phyloP scores from a whole-genome alignment of 1,140 invertebrate species.

The Schlechtendalia chinensis region DNA sequence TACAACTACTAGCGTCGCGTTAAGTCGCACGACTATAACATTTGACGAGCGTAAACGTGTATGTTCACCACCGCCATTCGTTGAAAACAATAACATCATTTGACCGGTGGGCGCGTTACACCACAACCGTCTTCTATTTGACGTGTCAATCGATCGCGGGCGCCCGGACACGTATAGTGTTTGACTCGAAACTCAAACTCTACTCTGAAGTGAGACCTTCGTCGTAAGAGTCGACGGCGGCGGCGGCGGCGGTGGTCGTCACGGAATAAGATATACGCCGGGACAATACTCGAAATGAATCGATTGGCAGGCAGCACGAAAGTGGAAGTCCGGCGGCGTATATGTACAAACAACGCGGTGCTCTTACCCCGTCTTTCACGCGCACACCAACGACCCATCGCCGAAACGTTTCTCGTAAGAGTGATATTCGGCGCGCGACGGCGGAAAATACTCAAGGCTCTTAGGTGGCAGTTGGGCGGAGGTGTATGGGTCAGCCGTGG shows the following conservation, averaged over 20 bases:
- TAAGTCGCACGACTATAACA: too few relatives aligned
- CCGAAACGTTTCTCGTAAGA: background rate
- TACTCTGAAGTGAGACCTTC: background rate
- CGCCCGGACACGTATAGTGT: background rate
- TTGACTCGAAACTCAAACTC: background rate
- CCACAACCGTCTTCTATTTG: too few relatives aligned
- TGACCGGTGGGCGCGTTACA: too few relatives aligned
- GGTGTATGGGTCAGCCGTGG: too few relatives aligned
- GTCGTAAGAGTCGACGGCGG: background rate
- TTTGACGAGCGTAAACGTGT: too few relatives aligned
- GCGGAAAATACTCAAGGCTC: background rate
- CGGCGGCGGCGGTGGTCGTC: background rate
- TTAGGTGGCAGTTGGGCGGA: background rate
- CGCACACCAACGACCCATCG: background rate
- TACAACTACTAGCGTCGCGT: too few relatives aligned
- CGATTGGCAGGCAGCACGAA: background rate
- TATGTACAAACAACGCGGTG: background rate
- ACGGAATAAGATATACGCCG: background rate
- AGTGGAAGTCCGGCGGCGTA: background rate
- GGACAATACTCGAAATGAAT: background rate
- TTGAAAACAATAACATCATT: too few relatives aligned
- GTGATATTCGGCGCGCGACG: background rate
- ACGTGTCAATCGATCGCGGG: too few relatives aligned
- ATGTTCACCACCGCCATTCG: too few relatives aligned
- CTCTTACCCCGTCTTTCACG: background rate